Conservation (phyloP, 2,797 vertebrate genomes). For the Petrocephalus schoutedeni region DNA sequence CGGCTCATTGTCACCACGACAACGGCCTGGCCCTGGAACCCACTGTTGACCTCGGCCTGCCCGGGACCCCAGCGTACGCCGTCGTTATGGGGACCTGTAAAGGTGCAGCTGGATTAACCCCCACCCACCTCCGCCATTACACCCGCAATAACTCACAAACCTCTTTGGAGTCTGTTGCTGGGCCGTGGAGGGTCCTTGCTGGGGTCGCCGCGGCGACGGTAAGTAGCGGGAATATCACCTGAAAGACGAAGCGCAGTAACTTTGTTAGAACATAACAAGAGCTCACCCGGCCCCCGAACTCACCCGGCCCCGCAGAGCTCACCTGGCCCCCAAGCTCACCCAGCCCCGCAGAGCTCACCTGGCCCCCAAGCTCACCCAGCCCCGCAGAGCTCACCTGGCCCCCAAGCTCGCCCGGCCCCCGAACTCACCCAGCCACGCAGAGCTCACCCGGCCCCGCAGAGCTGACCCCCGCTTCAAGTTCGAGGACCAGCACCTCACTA, state of each 20-base stretch:
- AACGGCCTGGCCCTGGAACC: background rate
- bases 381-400: too few relatives aligned
- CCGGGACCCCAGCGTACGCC: background rate
- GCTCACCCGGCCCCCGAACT: too few relatives aligned
- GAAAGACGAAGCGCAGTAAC: slow-evolving; percentile 50
- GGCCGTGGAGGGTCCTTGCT: slow-evolving; percentile 52
- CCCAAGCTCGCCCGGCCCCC: too few relatives aligned
- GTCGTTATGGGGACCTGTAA: slow-evolving; percentile 15
- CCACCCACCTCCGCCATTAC: slow-evolving; percentile 34
- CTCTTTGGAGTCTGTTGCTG: slow-evolving; percentile 50
- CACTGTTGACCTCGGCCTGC: background rate
- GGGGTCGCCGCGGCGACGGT: slow-evolving; percentile 52
- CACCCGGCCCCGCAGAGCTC: too few relatives aligned
- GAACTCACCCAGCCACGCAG: too few relatives aligned
- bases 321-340: too few relatives aligned
- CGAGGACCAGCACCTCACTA: background rate
- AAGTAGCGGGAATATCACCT: slow-evolving; percentile 56
- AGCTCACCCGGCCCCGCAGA: too few relatives aligned
- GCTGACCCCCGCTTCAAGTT: background rate
- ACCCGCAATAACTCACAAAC: slow-evolving; percentile 51
- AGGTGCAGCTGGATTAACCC: background rate
- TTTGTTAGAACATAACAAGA: slow-evolving; percentile 14
- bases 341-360: too few relatives aligned
- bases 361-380: too few relatives aligned
- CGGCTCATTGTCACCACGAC: background rate